A percentile compares a stretch with the other conserved stretches of the same genome.
These are phyloP conservation scores for Caerostris darwini DNA, from an alignment of 1,140 invertebrate genomes.

Conservation along the genomic window DNA sequence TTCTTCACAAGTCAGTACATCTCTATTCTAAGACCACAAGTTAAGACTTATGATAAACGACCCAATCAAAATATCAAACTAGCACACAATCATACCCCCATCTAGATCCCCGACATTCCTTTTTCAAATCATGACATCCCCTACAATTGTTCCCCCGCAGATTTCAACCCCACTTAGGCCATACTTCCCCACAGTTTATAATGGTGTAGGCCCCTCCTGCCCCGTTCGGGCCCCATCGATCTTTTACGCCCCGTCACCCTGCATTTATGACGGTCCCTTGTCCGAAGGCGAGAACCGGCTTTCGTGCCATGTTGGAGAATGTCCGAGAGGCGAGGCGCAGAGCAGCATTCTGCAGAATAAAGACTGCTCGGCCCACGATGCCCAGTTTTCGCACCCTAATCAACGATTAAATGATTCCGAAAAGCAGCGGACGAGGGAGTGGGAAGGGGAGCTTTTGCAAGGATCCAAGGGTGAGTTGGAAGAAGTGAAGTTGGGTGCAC, in stretches of 20 bases:
- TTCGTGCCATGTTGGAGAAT: slow-evolving; percentile 31
- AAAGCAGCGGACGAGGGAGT: not conserved
- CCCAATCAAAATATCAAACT: not conserved
- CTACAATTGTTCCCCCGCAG: not conserved
- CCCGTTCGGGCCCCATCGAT: not conserved
- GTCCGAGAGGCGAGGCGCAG: slow-evolving; percentile 1
- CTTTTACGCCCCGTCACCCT: slow-evolving; percentile 25
- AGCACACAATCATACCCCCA: not conserved
- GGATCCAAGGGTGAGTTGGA: not conserved
- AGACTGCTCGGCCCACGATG: not conserved
- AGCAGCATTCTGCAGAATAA: not conserved
- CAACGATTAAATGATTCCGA: slow-evolving; percentile 46
- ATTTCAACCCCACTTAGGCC: not conserved
- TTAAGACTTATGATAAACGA: too few species aligned
- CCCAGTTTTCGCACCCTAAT: not conserved
- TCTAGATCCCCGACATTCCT: not conserved
- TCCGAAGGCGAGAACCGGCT: slow-evolving; percentile 27
- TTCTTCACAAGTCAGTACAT: too few species aligned
- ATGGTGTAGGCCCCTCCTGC: not conserved
- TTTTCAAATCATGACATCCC: not conserved
- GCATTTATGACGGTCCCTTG: slow-evolving; percentile 38
- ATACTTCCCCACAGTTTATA: not conserved
- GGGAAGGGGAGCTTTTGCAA: not conserved
- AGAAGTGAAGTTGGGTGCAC: not conserved
- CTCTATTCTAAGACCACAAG: too few species aligned